phyloP scores from a whole-genome alignment of 2,888 invertebrate species.

The Eupithecia subfuscata region DNA sequence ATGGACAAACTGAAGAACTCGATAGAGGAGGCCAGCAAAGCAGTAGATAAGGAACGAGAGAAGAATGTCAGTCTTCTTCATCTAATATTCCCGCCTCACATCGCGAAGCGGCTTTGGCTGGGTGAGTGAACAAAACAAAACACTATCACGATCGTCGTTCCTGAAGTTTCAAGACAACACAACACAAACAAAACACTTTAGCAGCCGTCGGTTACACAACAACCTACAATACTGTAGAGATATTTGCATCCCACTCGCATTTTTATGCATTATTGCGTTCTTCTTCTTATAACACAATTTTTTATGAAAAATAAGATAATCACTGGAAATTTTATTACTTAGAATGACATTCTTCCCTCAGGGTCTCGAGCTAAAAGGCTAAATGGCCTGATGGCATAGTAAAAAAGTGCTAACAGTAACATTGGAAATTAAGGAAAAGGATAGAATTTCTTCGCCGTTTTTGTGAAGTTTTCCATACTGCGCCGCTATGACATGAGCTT shows the following conservation, averaged over 20 bases:
- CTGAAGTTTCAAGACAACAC: neutral
- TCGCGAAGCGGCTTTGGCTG: conserved; percentile 96
- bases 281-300: neutral
- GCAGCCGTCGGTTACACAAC: neutral
- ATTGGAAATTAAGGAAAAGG: no score
- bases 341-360: no score
- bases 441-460: no score
- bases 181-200: neutral
- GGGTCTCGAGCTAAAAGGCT: no score
- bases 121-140: conserved; percentile 83
- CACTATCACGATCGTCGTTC: neutral
- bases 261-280: neutral
- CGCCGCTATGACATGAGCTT: no score
- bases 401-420: no score
- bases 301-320: neutral
- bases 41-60: conserved; percentile 96
- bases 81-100: conserved; percentile 97
- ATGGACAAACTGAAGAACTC: conserved; percentile 98
- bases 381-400: no score
- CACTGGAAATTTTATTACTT: no score
- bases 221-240: neutral
- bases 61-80: conserved; percentile 97
- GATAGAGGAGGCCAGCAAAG: conserved; percentile 96
- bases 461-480: no score
- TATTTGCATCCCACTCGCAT: neutral